These are phyloP conservation scores for Drosophila tristis DNA, from an alignment of 1,140 invertebrate species.

Conservation along the genomic window DNA sequence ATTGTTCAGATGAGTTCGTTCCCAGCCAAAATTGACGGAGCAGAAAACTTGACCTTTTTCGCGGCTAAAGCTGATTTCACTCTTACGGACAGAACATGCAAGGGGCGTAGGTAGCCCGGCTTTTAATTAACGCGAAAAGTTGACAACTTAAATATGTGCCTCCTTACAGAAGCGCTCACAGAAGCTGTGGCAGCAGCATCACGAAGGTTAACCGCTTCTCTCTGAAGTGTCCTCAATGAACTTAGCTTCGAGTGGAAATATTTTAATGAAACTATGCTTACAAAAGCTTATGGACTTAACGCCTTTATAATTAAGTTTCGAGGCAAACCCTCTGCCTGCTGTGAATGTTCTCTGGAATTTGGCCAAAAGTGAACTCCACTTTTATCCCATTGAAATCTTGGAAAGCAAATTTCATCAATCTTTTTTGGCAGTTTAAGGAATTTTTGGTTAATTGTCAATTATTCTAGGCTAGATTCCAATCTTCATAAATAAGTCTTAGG, in stretches of 20 bases:
- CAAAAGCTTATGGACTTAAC: too few relatives aligned
- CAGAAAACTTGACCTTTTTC: conserved; percentile 67
- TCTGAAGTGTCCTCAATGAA: not conserved
- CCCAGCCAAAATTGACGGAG: conserved; percentile 36
- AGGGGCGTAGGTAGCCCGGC: conserved; percentile 28
- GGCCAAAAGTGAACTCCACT: too few relatives aligned
- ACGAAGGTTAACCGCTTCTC: conserved; percentile 5
- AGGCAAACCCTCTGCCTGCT: too few relatives aligned
- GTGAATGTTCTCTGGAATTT: too few relatives aligned
- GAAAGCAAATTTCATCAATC: conserved; percentile 19
- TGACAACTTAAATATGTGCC: conserved; percentile 41
- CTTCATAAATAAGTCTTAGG: conserved; percentile 40
- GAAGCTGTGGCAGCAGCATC: conserved; percentile 25
- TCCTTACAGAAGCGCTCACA: conserved; percentile 25
- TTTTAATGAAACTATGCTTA: too few relatives aligned
- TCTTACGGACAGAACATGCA: conserved; percentile 36
- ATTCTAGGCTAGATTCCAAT: conserved; percentile 29
- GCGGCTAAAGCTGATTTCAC: conserved; percentile 24
- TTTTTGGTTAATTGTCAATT: conserved; percentile 15
- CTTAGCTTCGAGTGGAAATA: not conserved
- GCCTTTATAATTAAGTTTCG: too few relatives aligned
- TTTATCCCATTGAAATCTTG: not conserved
- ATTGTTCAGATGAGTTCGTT: conserved; percentile 49
- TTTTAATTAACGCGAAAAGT: conserved; percentile 59
- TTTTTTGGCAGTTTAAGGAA: conserved; percentile 25